Evolutionary conservation across 2,113 vertebrate species (phyloP).

Genomic region (Coregonus clupeaformis): DNA sequence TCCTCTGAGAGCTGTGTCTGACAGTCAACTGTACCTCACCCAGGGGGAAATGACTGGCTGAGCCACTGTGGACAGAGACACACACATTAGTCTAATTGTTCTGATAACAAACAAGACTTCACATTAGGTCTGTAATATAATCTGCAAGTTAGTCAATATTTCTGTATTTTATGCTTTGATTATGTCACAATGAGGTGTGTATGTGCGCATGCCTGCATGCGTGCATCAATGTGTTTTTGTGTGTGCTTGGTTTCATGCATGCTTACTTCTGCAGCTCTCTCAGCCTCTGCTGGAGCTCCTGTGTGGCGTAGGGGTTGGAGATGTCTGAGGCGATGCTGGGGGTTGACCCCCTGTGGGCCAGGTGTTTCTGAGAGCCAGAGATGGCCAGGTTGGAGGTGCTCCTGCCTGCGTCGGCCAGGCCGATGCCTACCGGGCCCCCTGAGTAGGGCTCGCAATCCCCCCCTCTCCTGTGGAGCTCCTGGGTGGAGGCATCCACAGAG

Average conservation of each 20-base stretch:
- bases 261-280: slow-evolving; percentile 89
- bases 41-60: slow-evolving; percentile 82
- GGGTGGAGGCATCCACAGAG: slow-evolving; percentile 34
- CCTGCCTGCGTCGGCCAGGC: slow-evolving; percentile 66
- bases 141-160: too few species aligned
- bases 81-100: not conserved
- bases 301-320: slow-evolving; percentile 86
- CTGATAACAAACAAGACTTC: too few species aligned
- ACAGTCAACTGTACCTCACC: slow-evolving; percentile 93
- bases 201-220: not conserved
- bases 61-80: slow-evolving; percentile 75
- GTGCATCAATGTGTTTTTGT: too few species aligned
- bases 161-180: too few species aligned
- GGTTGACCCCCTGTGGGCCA: slow-evolving; percentile 86
- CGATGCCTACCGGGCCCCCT: slow-evolving; percentile 50
- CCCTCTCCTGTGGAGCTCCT: slow-evolving; percentile 38
- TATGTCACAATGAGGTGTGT: too few species aligned
- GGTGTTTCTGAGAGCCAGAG: slow-evolving; percentile 78
- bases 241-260: too few species aligned
- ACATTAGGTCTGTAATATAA: too few species aligned
- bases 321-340: slow-evolving; percentile 96
- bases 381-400: slow-evolving; percentile 82
- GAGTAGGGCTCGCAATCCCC: slow-evolving; percentile 47
- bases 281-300: slow-evolving; percentile 90
- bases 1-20: slow-evolving; percentile 91